These are phyloP conservation scores for Yponomeuta malinellus DNA, from an alignment of 2,888 invertebrate species.

Conservation along the genomic window DNA sequence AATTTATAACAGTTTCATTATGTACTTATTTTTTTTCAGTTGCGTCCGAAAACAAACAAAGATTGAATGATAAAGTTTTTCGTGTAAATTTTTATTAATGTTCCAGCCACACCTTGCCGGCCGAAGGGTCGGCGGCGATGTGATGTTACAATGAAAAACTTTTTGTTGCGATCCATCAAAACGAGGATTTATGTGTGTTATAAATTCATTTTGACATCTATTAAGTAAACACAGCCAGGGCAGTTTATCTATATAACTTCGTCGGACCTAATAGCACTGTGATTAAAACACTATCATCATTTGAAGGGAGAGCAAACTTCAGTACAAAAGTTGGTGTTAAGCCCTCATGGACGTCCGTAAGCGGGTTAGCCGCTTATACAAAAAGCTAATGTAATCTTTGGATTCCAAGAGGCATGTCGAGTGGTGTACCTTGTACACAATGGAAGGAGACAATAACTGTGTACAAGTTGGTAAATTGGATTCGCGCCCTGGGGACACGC, in stretches of 20 bases:
- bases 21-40: too few species aligned
- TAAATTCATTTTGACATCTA: background rate
- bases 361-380: background rate
- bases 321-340: background rate
- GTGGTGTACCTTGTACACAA: slow-evolving; percentile 11
- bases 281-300: background rate
- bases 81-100: background rate
- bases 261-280: background rate
- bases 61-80: background rate
- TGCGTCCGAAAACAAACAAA: background rate
- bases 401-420: slow-evolving; percentile 10
- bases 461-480: slow-evolving; percentile 66
- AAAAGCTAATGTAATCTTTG: slow-evolving; percentile 8
- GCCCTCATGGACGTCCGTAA: background rate
- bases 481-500: slow-evolving; percentile 51
- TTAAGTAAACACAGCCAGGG: background rate
- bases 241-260: background rate
- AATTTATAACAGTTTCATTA: too few species aligned
- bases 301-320: too few species aligned
- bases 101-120: background rate
- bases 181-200: background rate
- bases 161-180: slow-evolving; percentile 1
- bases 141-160: background rate
- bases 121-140: background rate
- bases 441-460: slow-evolving; percentile 43